Conservation (phyloP, 2,113 vertebrate genomes). For the Hyaena hyaena region DNA sequence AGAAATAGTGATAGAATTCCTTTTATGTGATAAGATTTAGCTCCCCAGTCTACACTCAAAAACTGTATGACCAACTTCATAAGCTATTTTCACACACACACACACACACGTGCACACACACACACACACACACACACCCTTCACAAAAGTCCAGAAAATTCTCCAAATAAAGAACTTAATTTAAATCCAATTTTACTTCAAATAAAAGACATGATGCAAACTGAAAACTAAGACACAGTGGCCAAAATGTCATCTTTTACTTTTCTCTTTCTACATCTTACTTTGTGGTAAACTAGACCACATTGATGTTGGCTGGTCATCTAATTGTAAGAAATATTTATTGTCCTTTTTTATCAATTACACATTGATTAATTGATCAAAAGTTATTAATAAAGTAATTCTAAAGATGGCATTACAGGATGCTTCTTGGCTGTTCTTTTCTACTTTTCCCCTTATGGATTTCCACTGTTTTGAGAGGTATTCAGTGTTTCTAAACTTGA, state of each 20-base stretch:
- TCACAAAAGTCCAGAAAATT: background rate
- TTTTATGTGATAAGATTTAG: background rate
- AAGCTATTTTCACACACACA: background rate
- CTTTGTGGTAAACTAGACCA: background rate
- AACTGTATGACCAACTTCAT: background rate
- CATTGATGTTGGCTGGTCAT: background rate
- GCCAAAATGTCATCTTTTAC: background rate
- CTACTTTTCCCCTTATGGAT: background rate
- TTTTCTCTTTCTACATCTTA: background rate
- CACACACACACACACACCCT: rapidly evolving
- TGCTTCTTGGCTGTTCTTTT: background rate
- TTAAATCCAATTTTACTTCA: background rate
- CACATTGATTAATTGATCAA: background rate
- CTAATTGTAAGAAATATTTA: background rate
- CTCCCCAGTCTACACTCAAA: background rate
- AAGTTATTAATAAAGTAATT: background rate
- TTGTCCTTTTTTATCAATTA: background rate
- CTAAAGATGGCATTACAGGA: background rate
- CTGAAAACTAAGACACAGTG: background rate
- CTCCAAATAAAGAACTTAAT: background rate
- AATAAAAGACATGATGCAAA: background rate
- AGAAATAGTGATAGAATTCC: background rate
- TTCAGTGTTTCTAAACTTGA: background rate
- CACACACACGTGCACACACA: background rate
- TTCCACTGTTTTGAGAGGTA: background rate